A percentile compares a stretch with the other conserved stretches of the same genome.
Conservation (phyloP, 2,888 invertebrate genomes). For the Rotaria magnacalcarata region DNA sequence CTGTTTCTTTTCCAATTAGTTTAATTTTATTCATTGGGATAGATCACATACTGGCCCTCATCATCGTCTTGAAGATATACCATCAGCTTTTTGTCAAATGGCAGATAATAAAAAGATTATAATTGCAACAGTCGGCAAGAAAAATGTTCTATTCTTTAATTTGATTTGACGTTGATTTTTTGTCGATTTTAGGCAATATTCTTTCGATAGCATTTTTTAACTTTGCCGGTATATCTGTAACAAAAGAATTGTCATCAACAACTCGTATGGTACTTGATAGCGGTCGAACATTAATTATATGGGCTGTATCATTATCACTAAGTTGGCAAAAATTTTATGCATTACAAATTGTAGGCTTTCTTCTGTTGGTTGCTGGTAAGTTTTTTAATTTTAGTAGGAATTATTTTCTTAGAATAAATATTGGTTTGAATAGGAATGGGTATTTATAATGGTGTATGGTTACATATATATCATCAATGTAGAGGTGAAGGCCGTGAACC, state of each 20-base stretch:
- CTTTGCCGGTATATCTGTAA: conserved; percentile 82
- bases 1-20: background rate
- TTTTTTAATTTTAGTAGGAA: no score
- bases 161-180: no score
- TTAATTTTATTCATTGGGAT: background rate
- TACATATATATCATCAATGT: background rate
- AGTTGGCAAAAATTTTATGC: conserved; percentile 71
- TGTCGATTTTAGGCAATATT: conserved; percentile 66
- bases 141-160: no score
- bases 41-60: conserved; percentile 41
- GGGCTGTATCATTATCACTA: conserved; percentile 67
- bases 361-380: background rate
- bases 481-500: background rate
- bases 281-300: background rate
- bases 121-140: conserved; percentile 67
- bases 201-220: conserved; percentile 87
- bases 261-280: conserved; percentile 79
- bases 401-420: background rate
- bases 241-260: conserved; percentile 85
- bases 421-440: conserved; percentile 11
- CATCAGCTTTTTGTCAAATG: conserved; percentile 80
- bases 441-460: conserved; percentile 1
- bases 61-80: conserved; percentile 70
- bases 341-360: conserved; percentile 52
- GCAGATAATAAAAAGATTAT: conserved; percentile 66